These are phyloP conservation scores for Chromoteleia sp. DNA, from an alignment of 2,888 invertebrate genomes.

Conservation along the genomic window DNA sequence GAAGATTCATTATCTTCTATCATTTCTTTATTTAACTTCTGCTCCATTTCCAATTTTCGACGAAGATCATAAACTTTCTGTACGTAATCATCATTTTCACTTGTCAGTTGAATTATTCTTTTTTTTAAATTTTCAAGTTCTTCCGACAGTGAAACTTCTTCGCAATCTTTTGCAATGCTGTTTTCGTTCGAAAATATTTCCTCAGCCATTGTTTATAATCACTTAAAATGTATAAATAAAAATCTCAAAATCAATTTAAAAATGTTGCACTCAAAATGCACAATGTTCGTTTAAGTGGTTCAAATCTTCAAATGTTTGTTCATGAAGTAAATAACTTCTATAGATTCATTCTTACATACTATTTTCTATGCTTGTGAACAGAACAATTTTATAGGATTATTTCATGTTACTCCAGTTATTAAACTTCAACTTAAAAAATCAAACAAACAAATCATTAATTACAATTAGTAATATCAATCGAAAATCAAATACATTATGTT, in stretches of 20 bases:
- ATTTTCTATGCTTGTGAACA: no score
- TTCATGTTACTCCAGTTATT: no score
- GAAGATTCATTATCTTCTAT: slow-evolving; percentile 46
- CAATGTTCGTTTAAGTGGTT: neutral
- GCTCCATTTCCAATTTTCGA: slow-evolving; percentile 46
- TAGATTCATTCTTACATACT: no score
- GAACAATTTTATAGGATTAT: no score
- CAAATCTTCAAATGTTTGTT: neutral
- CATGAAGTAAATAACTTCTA: neutral
- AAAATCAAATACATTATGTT: no score
- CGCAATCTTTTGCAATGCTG: slow-evolving; percentile 15
- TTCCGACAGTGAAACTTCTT: neutral
- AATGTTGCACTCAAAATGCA: neutral
- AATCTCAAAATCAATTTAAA: neutral
- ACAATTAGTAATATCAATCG: no score
- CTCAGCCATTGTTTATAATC: slow-evolving; percentile 2
- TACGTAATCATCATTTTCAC: slow-evolving; percentile 57
- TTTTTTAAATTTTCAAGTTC: slow-evolving; percentile 9
- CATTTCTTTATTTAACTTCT: slow-evolving; percentile 43
- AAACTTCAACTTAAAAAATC: no score
- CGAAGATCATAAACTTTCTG: slow-evolving; percentile 58
- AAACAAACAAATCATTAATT: no score
- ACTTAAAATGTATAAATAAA: neutral
- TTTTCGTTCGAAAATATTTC: slow-evolving; percentile 25
- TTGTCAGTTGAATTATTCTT: slow-evolving; percentile 29